Evolutionary conservation across 2,888 invertebrate species (phyloP), one percentile per base, ranked within the genome.

Genomic region (Masnerella sp.): DNA sequence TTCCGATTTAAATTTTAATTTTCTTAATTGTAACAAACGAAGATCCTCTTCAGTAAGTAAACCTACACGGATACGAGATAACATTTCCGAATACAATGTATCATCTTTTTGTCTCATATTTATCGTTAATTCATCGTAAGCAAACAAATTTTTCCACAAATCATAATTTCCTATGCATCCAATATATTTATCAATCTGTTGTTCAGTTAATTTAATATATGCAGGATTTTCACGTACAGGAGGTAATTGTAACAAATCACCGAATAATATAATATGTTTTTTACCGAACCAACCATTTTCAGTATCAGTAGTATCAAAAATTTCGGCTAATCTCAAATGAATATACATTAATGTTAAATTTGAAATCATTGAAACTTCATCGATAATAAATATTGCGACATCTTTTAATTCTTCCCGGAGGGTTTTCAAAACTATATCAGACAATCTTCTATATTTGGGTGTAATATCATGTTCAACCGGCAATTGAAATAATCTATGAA

Each of bases 81-180:
- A 12, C 22, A 52, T 56, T 34, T 76, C 12, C 17, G 62, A 14
- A 78, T 67, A 38, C 65, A 28, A 34, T 12, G 32, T 34, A 30
- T 59, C 47, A 59, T 47, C 28, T 28, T 59, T 36, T 17, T 59
- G 47, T 22, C 36, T 52, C 36, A 36, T 51, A 20, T 51, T 51
- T 14, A 36, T 36, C 12, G 32, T 32, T 25, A 49, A 12, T 32
- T 82, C 80, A 14, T 78, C 80, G 45, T 81, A 83, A 9, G 32
- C 32, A 58, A 84, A 82, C 42, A 81, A 72, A 49, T 79, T 69
- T 32, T 76, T 72, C 81, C 81, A 82, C 14, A 82, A 54, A 73
- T 81, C 14, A 54, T 28, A 25, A 7, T 15, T 40, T 4, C 54
- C 54, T 40, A 54, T 25, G 7, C 5, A 38, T 5, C 79, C 78